Conservation (phyloP, 2,888 invertebrate species). For the Podabrus alpinus region DNA sequence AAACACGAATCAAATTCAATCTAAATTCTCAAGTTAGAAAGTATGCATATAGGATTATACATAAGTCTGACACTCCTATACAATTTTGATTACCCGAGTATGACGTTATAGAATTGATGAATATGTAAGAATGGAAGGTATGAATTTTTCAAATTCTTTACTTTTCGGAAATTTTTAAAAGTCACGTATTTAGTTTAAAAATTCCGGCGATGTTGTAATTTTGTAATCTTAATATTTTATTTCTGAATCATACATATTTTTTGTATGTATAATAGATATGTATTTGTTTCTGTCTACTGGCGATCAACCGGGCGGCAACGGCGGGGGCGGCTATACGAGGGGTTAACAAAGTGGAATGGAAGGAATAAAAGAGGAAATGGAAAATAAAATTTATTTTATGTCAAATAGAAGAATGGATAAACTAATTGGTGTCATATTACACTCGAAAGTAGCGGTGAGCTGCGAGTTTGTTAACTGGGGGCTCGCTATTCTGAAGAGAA, state of each 20-base stretch:
- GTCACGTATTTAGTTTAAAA: too few relatives aligned
- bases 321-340: not conserved
- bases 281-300: too few relatives aligned
- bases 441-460: not conserved
- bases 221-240: too few relatives aligned
- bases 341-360: not conserved
- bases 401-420: not conserved
- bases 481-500: too few relatives aligned
- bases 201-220: too few relatives aligned
- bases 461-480: not conserved
- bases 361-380: not conserved
- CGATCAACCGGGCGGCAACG: too few relatives aligned
- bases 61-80: not conserved
- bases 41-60: not conserved
- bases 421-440: not conserved
- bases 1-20: not conserved
- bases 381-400: not conserved
- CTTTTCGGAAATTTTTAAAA: not conserved
- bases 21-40: not conserved
- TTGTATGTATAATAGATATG: too few relatives aligned
- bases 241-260: too few relatives aligned
- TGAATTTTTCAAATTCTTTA: not conserved
- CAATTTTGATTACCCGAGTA: not conserved
- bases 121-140: not conserved
- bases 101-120: not conserved